These are phyloP conservation scores for Baryphthengus martii DNA, from an alignment of 2,113 vertebrate species.

Conservation along the genomic window DNA sequence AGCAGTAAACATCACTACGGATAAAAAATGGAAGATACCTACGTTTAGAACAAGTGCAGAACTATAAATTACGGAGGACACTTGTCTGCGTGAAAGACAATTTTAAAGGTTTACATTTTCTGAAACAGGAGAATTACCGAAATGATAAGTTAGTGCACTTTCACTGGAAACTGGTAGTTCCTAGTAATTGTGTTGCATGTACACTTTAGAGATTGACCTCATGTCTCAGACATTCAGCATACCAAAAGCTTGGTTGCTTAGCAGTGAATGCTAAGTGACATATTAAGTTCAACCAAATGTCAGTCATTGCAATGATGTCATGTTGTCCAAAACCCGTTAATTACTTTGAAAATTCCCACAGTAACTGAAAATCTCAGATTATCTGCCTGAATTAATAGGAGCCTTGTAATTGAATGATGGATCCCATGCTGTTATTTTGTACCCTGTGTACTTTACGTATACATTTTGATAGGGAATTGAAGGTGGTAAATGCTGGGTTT, in stretches of 20 bases:
- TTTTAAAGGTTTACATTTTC: neutral
- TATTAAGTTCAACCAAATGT: constrained; percentile 60
- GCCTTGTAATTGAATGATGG: constrained; percentile 20
- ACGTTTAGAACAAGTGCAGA: neutral
- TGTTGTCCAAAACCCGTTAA: constrained; percentile 57
- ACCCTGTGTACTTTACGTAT: neutral
- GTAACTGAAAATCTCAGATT: constrained; percentile 60
- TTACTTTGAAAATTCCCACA: constrained; percentile 62
- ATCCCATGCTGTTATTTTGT: constrained; percentile 53
- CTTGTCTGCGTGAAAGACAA: neutral
- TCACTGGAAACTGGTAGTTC: neutral
- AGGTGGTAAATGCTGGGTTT: neutral
- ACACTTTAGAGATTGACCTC: constrained; percentile 45
- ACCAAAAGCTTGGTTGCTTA: constrained; percentile 41
- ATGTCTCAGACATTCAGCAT: constrained; percentile 29
- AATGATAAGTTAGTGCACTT: neutral
- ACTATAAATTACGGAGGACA: neutral
- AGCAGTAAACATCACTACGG: neutral
- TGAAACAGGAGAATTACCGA: neutral
- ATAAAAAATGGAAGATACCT: neutral
- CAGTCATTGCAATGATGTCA: constrained; percentile 57
- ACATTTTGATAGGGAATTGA: neutral
- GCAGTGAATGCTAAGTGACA: constrained; percentile 54
- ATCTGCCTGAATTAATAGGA: constrained; percentile 60
- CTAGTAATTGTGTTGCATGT: constrained; percentile 30